Conservation (phyloP, 2,113 vertebrate species). For the Macrotis lagotis region DNA sequence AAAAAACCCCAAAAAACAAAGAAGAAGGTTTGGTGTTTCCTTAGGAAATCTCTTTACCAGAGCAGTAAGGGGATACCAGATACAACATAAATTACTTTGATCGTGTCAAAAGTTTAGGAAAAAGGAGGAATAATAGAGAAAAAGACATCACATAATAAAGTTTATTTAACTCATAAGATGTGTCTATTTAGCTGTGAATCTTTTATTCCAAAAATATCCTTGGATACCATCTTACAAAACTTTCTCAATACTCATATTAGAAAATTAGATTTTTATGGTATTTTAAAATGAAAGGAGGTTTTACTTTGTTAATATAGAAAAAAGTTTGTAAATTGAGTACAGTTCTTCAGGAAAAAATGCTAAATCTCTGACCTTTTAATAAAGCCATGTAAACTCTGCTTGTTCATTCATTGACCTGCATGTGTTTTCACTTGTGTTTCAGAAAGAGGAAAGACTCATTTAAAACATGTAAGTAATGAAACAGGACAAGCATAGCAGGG, state of each 20-base stretch:
- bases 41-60: neutral
- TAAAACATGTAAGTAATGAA: constrained; percentile 10
- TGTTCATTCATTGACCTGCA: neutral
- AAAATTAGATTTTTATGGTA: neutral
- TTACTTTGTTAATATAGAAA: neutral
- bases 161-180: neutral
- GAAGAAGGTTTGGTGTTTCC: neutral
- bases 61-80: neutral
- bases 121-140: neutral
- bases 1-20: neutral
- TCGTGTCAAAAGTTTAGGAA: neutral
- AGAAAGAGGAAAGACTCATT: neutral
- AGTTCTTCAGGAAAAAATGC: neutral
- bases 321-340: neutral
- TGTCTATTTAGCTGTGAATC: neutral
- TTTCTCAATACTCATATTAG: neutral
- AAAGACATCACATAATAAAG: neutral
- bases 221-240: neutral
- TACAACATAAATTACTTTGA: neutral
- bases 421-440: neutral
- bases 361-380: neutral
- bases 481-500: neutral
- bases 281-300: neutral
- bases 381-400: neutral
- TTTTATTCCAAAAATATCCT: neutral